Evolutionary conservation across 2,113 vertebrate species (phyloP), one percentile per base, ranked within the genome.

Genomic region (Scolopax mira): DNA sequence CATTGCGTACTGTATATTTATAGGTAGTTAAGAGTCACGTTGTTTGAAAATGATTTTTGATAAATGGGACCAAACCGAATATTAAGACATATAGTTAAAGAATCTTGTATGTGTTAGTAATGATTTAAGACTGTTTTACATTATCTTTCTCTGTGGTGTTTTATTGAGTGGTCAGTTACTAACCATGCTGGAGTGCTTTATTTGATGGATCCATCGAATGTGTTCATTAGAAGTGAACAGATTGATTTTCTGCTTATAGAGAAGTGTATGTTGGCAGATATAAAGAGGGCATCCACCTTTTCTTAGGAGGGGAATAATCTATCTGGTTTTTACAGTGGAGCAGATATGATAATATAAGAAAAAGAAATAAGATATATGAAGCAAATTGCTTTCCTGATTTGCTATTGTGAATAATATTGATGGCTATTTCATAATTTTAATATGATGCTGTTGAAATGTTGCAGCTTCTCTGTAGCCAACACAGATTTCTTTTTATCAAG

Each of bases 181-280:
- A 85, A 58, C 41, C 33, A 3, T 7, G 44, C 7, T 61, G 61
- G 72, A 83, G 28, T 65, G n/a, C 49, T 96, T 87, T 64, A 44
- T 91, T 69, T 93, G 79, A 75, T 87, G 66, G 73, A 27, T 86
- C 52, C 90, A 57, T 61, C 62, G 70, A 77, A 57, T 75, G 79
- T 92, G 96, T 95, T 81, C 52, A 35, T 78, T 80, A 79, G 52
- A 88, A 84, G 57, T 86, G 80, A 96, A 95, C 69, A 78, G 65
- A 52, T 22, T 86, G 57, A 86, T 79, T 80, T 61, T 52, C n/a
- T 86, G 77, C 90, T 92, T 75, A 64, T 52, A 87, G 62, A 72
- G 71, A 81, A 86, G 75, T 48, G 54, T 60, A 66, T 93, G 57
- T 52, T 88, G 79, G 82, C 57, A 93, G 61, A 71, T 67, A 27